Conservation (phyloP, 1,140 invertebrate species). For the Brachystomella parvula region DNA sequence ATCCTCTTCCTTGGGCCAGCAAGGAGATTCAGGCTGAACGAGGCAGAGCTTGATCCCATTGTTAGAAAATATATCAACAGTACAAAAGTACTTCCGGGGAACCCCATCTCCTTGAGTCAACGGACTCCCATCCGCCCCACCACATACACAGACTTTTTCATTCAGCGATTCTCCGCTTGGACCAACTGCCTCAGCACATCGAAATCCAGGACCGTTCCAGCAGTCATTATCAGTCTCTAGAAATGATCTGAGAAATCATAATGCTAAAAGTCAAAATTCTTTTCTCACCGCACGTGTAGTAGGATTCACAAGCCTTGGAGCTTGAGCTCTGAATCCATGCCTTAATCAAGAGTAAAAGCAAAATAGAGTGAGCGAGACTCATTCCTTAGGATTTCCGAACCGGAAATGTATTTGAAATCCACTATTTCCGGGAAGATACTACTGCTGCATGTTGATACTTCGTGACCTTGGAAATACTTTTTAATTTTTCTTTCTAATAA, state of each 20-base stretch:
- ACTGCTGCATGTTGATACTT: too few species aligned
- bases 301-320: too few species aligned
- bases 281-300: too few species aligned
- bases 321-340: too few species aligned
- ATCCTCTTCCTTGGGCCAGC: neutral
- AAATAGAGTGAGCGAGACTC: too few species aligned
- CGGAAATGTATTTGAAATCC: too few species aligned
- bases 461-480: constrained; percentile 4
- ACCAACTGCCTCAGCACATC: neutral
- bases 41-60: neutral
- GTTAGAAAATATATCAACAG: neutral
- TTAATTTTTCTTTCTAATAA: neutral
- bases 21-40: neutral
- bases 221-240: constrained; percentile 1
- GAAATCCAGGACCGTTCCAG: constrained; percentile 1
- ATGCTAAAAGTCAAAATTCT: too few species aligned
- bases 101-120: neutral
- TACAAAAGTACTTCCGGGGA: neutral
- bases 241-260: too few species aligned
- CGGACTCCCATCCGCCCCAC: neutral
- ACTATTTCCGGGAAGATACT: too few species aligned
- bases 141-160: neutral
- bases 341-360: too few species aligned
- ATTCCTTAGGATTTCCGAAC: too few species aligned
- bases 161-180: neutral